A percentile compares a stretch with the other conserved stretches of the same genome.
Evolutionary conservation across 2,113 vertebrate species (phyloP).

Genomic region (Miniopterus natalensis): DNA sequence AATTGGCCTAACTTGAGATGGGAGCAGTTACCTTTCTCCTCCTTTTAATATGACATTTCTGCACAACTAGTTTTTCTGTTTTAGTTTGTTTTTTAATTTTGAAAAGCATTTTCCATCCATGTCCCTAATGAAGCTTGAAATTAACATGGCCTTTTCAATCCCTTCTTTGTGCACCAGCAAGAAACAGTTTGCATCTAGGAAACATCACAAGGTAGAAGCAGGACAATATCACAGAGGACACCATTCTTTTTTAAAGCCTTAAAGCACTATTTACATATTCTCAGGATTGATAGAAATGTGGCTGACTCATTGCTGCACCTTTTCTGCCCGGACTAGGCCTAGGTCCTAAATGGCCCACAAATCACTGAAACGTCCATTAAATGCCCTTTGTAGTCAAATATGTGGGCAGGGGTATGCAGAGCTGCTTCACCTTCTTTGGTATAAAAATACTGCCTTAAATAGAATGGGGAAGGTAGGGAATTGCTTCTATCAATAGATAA

Average conservation of each 20-base stretch:
- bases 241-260: constrained; percentile 49
- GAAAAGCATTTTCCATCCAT: constrained; percentile 59
- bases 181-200: constrained; percentile 49
- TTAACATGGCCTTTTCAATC: constrained; percentile 74
- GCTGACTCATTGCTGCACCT: not conserved
- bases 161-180: constrained; percentile 54
- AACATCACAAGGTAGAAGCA: constrained; percentile 27
- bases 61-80: constrained; percentile 7
- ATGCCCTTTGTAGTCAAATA: not conserved
- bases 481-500: constrained; percentile 8
- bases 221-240: constrained; percentile 24
- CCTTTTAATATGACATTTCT: constrained; percentile 50
- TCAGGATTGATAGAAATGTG: not conserved
- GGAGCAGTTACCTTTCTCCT: not conserved
- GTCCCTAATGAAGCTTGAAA: constrained; percentile 79
- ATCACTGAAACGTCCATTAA: constrained; percentile 38
- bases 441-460: constrained; percentile 52
- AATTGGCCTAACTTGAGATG: not conserved
- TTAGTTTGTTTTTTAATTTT: constrained; percentile 69
- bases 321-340: constrained; percentile 10
- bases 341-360: not conserved
- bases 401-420: not conserved
- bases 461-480: not conserved
- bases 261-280: constrained; percentile 50
- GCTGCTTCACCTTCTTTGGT: not conserved